Evolutionary conservation across 1,140 invertebrate species (phyloP).

Genomic region (Asobara japonica): DNA sequence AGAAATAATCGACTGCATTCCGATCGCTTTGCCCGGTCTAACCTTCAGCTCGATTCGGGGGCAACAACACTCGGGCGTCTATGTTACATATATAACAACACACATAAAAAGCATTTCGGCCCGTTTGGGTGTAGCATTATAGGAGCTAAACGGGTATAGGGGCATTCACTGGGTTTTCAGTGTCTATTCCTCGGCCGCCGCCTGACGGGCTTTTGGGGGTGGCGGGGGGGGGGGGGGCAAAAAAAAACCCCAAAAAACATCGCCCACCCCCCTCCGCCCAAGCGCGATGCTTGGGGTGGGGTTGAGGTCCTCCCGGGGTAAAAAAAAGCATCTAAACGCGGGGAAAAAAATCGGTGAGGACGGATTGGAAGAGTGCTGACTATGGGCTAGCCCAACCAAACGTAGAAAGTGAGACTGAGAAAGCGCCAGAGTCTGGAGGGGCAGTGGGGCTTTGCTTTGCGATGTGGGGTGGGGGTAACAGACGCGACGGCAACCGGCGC

Average conservation of each 20-base stretch:
- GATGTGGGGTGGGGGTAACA: constrained; percentile 38
- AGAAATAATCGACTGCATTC: constrained; percentile 30
- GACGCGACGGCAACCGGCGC: constrained; percentile 61
- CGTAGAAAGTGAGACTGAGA: constrained; percentile 10
- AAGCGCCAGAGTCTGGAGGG: constrained; percentile 10
- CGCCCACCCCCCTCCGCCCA: too few relatives aligned
- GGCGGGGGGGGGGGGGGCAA: constrained; percentile 18
- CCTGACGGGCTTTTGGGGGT: constrained; percentile 18
- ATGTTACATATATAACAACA: constrained; percentile 17
- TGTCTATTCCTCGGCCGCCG: constrained; percentile 7
- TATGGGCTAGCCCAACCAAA: background rate
- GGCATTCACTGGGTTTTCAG: constrained; percentile 4
- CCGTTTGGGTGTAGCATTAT: constrained; percentile 16
- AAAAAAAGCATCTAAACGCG: background rate
- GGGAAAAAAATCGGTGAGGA: background rate
- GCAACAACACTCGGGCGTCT: constrained; percentile 26
- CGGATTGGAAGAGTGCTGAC: background rate
- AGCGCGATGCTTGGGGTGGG: too few relatives aligned
- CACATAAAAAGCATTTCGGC: constrained; percentile 17
- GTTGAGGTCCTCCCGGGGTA: too few relatives aligned
- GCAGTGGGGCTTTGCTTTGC: background rate
- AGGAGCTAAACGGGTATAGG: background rate
- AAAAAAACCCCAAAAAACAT: background rate
- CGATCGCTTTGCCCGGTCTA: constrained; percentile 38
- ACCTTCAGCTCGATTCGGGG: constrained; percentile 28